phyloP scores from a whole-genome alignment of 2,797 vertebrate species.

The Sebastes miniatus region DNA sequence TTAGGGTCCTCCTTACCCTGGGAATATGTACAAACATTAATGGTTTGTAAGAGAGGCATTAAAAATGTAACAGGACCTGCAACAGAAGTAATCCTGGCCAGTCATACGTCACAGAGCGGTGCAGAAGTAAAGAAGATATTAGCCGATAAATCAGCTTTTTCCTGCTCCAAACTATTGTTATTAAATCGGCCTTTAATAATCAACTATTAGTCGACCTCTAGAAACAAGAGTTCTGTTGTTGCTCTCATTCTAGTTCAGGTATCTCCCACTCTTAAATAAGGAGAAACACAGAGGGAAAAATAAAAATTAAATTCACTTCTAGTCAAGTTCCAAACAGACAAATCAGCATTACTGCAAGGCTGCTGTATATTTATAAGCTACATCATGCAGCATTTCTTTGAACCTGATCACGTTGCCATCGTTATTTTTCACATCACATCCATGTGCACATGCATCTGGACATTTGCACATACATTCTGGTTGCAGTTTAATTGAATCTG shows the following conservation, averaged over 20 bases:
- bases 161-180: too few relatives aligned
- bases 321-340: not conserved
- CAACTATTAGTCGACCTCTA: too few relatives aligned
- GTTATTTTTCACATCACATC: not conserved
- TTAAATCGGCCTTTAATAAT: too few relatives aligned
- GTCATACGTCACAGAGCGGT: too few relatives aligned
- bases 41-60: too few relatives aligned
- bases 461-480: conserved; percentile 14
- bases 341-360: not conserved
- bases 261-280: not conserved
- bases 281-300: not conserved
- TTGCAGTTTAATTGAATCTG: conserved; percentile 54
- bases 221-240: not conserved
- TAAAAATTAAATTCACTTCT: not conserved
- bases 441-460: conserved; percentile 19
- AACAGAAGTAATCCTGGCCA: too few relatives aligned
- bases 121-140: too few relatives aligned
- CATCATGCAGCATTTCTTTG: not conserved
- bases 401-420: not conserved
- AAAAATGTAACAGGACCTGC: too few relatives aligned
- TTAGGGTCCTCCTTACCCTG: too few relatives aligned
- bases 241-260: not conserved
- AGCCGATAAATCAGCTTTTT: too few relatives aligned
- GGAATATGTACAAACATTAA: too few relatives aligned
- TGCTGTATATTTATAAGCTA: not conserved